A percentile compares a stretch with the other conserved stretches of the same genome.
Evolutionary conservation across 2,888 invertebrate genomes (phyloP).

Genomic region (Auanema freiburgensis): DNA sequence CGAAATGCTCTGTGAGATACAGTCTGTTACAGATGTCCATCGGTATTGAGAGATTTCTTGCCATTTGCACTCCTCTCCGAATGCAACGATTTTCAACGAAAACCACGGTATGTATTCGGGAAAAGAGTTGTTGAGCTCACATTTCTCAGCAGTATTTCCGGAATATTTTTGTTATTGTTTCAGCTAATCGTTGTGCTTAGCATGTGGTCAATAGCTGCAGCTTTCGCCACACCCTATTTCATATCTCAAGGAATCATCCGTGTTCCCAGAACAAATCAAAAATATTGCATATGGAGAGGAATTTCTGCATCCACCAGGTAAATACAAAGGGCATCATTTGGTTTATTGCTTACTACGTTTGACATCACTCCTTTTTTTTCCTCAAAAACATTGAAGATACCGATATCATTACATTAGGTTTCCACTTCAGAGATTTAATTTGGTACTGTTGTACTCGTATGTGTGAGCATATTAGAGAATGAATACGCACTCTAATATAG

Average conservation of each 20-base stretch:
- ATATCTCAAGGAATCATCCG: conserved; percentile 35
- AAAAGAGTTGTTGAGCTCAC: neutral
- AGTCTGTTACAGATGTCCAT: conserved; percentile 48
- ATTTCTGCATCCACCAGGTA: conserved; percentile 34
- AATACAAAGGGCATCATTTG: neutral
- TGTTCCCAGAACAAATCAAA: conserved; percentile 19
- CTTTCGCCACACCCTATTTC: conserved; percentile 44
- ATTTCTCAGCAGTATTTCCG: neutral
- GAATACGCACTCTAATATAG: no score
- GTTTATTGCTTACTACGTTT: neutral
- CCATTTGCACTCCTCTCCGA: conserved; percentile 51
- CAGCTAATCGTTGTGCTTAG: conserved; percentile 29
- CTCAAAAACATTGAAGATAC: no score
- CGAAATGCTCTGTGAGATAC: neutral
- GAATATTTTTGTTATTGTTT: conserved; percentile 2
- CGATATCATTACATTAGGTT: no score
- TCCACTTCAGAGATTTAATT: no score
- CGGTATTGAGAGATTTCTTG: conserved; percentile 51
- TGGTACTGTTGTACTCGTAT: no score
- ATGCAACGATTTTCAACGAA: conserved; percentile 46
- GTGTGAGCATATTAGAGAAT: no score
- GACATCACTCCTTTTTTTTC: no score
- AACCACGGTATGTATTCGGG: conserved; percentile 30
- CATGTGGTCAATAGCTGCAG: conserved; percentile 44
- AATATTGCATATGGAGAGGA: conserved; percentile 40